These are phyloP conservation scores for Semnopithecus entellus DNA, from an alignment of 2,113 vertebrate genomes.

Conservation along the genomic window DNA sequence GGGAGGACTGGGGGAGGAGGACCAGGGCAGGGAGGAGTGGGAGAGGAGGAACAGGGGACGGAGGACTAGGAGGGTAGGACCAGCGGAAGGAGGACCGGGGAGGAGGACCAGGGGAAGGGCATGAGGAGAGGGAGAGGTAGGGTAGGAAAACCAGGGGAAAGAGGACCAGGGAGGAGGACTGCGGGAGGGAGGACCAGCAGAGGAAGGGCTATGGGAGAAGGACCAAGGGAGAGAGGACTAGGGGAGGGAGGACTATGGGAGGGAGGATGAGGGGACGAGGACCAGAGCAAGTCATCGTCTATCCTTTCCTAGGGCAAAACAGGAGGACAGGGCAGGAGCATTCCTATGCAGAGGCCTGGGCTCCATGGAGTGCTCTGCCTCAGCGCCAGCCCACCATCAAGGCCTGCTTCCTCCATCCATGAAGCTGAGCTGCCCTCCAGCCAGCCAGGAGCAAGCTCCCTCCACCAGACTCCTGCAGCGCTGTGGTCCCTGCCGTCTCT, in stretches of 20 bases:
- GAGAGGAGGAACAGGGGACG: not conserved
- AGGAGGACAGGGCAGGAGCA: not conserved
- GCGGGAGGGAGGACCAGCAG: not conserved
- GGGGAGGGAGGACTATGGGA: not conserved
- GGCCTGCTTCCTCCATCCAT: not conserved
- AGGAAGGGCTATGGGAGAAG: not conserved
- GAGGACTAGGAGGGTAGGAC: not conserved
- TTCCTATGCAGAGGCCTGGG: too few relatives aligned
- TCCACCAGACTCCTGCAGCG: not conserved
- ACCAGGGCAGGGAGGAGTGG: not conserved
- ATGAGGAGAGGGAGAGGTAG: too few relatives aligned
- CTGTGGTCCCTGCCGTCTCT: not conserved
- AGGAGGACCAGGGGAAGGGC: too few relatives aligned
- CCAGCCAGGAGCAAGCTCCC: not conserved
- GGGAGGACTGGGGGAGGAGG: not conserved
- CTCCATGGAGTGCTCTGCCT: fast-evolving
- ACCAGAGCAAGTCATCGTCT: not conserved
- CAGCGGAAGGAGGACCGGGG: not conserved
- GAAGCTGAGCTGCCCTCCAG: not conserved
- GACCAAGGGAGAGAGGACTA: not conserved
- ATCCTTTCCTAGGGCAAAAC: not conserved
- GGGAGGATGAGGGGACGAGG: not conserved
- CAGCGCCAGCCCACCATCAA: not conserved
- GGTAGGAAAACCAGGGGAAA: not conserved
- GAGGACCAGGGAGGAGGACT: not conserved